Evolutionary conservation across 2,113 vertebrate species (phyloP).

Genomic region (Uropsilus gracilis): DNA sequence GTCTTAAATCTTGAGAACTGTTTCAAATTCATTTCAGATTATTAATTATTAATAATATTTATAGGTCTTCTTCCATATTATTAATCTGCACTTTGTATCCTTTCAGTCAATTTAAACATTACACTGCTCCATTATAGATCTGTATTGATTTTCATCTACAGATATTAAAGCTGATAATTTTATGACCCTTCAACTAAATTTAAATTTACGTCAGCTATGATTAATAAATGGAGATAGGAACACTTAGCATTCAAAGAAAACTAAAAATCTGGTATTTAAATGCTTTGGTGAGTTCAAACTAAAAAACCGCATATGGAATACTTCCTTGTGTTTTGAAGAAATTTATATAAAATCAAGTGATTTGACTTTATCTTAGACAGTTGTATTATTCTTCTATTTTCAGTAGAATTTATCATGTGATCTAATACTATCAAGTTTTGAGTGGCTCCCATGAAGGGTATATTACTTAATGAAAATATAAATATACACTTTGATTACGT

Average conservation of each 20-base stretch:
- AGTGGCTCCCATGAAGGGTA: background rate
- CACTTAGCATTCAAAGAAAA: background rate
- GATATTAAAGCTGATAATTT: background rate
- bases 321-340: background rate
- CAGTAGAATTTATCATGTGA: background rate
- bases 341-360: background rate
- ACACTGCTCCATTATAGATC: background rate
- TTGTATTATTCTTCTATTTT: background rate
- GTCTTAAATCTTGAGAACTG: background rate
- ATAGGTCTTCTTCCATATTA: background rate
- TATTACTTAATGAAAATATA: background rate
- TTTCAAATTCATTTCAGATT: background rate
- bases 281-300: conserved; percentile 10
- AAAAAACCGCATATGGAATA: background rate
- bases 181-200: background rate
- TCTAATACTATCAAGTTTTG: background rate
- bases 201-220: background rate
- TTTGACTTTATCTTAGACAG: conserved; percentile 10
- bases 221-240: background rate
- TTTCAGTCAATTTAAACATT: background rate
- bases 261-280: background rate
- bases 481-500: conserved; percentile 1
- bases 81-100: background rate
- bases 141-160: background rate
- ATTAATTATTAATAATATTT: no score